Percentiles rank a stretch among this genome's conserved stretches.
phyloP scores from a whole-genome alignment of 2,888 invertebrate genomes.

The Hipparchia semele region DNA sequence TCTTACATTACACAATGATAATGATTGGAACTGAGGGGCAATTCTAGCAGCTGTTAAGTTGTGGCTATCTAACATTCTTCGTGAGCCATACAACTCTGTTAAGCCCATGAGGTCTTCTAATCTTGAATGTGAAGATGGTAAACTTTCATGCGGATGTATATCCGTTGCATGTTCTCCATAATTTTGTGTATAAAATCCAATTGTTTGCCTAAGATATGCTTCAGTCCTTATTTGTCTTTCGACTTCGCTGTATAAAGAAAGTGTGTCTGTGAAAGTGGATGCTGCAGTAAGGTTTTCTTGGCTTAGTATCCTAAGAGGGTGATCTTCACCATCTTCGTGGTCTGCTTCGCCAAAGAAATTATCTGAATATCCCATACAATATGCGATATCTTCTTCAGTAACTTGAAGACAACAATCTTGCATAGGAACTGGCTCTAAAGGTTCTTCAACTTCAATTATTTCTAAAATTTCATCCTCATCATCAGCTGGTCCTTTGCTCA shows the following conservation, averaged over 20 bases:
- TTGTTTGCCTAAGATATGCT: constrained; percentile 82
- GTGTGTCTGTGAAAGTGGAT: constrained; percentile 92
- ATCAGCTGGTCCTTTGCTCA: constrained; percentile 70
- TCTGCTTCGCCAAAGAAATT: constrained; percentile 88
- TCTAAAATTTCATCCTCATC: constrained; percentile 89
- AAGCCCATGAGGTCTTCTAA: constrained; percentile 92
- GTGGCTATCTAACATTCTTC: constrained; percentile 87
- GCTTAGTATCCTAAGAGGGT: constrained; percentile 94
- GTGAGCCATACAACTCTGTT: constrained; percentile 91
- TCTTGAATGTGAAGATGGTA: constrained; percentile 79
- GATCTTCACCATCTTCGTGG: constrained; percentile 88
- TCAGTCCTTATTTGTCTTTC: constrained; percentile 86
- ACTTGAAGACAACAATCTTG: constrained; percentile 95
- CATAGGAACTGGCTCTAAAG: constrained; percentile 92
- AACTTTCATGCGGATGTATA: constrained; percentile 76
- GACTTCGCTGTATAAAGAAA: constrained; percentile 86
- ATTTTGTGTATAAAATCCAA: constrained; percentile 82
- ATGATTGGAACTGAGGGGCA: constrained; percentile 87
- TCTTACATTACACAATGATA: constrained; percentile 87
- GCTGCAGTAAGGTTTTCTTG: constrained; percentile 96
- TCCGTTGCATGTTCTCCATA: constrained; percentile 66
- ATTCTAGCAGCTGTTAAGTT: constrained; percentile 81
- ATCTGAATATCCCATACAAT: constrained; percentile 89
- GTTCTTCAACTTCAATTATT: constrained; percentile 91
- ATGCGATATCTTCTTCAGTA: constrained; percentile 95